phyloP scores from a whole-genome alignment of 2,797 vertebrate species.

The Peromyscus attwateri region DNA sequence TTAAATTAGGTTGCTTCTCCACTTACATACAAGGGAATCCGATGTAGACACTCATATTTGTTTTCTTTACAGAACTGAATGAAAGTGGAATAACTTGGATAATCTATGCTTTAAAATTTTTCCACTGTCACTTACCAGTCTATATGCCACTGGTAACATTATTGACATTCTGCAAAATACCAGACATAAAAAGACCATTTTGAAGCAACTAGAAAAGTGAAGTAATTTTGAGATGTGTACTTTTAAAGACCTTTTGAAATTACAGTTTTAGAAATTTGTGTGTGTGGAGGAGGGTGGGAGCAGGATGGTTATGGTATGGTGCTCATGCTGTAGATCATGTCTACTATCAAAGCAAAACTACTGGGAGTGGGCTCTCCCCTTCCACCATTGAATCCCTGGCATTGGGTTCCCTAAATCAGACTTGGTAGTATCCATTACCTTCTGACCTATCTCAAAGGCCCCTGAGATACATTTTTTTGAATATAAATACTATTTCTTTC shows the following conservation, averaged over 20 bases:
- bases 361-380: background rate
- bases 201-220: conserved; percentile 23
- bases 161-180: background rate
- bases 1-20: background rate
- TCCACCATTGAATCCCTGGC: background rate
- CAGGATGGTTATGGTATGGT: background rate
- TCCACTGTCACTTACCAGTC: background rate
- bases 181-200: background rate
- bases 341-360: background rate
- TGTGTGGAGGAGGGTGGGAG: background rate
- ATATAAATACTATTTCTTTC: conserved; percentile 6
- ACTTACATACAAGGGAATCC: background rate
- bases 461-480: background rate
- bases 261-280: background rate
- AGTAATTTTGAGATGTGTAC: background rate
- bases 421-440: background rate
- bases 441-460: background rate
- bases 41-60: background rate
- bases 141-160: background rate
- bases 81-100: background rate
- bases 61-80: background rate
- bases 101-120: background rate
- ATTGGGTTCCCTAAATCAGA: too few species aligned
- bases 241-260: background rate
- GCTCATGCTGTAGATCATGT: background rate